Base-by-base conservation (phyloP, 2,888 invertebrate species). In the Apodemia zela region DNA sequence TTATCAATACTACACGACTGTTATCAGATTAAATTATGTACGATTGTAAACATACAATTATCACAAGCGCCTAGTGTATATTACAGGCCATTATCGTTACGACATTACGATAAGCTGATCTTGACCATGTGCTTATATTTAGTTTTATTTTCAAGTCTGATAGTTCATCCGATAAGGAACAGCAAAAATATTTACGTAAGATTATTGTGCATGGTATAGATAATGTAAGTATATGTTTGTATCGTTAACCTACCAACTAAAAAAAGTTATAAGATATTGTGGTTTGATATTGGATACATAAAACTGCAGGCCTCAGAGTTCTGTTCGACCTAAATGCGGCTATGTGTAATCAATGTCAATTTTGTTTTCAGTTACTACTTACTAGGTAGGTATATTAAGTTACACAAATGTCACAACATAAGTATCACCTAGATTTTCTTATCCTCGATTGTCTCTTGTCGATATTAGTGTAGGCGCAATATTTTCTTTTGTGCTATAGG, bases 301-400 rank as follows among this genome's bases (percentile, higher is more conserved):
- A 82, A 78, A 77, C 75, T 63, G n/a, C n/a, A n/a, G 67, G 77
- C 84, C 84, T 72, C 85, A 77, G 77, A 80, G 78, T 78, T 77
- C 78, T 70, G 78, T 73, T 72, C 75, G 82, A 80, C 78, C 85
- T 76, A 76, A 73, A 81, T 86, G 87, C 67, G 86, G 82, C 75
- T 78, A 71, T 57, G 47, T 58, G 33, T 61, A 33, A 61, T 49
- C 54, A 25, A 25, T 42, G 42, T 42, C 42, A 42, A 42, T 42
- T 15, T 42, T 42, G 42, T 15, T 42, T 13, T 42, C 5, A 42
- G 15, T 42, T 42, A 42, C 15, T 33, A 33, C 8, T 0, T 33
- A 33, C 7, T 8, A 8, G 8, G 33, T 33, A 33, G 33, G 33
- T 42, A 42, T 42, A 42, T 42, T 42, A 42, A 4, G 4, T 42